Conservation (phyloP, 2,113 vertebrate species). For the Vulpes vulpes region DNA sequence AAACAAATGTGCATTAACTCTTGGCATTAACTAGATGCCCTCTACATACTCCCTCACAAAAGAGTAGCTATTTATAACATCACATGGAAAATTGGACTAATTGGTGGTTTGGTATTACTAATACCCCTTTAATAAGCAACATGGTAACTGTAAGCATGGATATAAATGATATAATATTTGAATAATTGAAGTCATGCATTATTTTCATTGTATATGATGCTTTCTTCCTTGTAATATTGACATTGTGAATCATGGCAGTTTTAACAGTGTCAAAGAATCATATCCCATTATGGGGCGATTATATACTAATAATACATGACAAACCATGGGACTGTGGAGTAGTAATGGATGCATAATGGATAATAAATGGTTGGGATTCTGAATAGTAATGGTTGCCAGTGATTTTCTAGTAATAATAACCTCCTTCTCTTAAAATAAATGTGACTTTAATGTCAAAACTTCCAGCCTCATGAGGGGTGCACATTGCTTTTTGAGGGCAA, state of each 20-base stretch:
- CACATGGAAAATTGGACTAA: not conserved
- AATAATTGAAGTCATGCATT: constrained; percentile 60
- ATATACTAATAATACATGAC: constrained; percentile 37
- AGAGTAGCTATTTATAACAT: not conserved
- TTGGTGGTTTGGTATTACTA: not conserved
- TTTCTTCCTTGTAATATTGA: constrained; percentile 26
- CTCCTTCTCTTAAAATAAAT: constrained; percentile 55
- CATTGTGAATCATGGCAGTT: constrained; percentile 38
- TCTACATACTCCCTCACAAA: not conserved
- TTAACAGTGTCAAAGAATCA: constrained; percentile 18
- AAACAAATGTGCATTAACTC: constrained; percentile 26
- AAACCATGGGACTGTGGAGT: constrained; percentile 2
- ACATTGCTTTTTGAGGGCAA: constrained; percentile 6
- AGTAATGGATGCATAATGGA: constrained; percentile 70
- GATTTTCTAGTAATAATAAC: constrained; percentile 56
- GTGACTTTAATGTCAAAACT: constrained; percentile 45
- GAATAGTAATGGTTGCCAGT: constrained; percentile 37
- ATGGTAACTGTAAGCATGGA: not conserved
- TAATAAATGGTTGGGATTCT: constrained; percentile 64
- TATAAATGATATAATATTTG: constrained; percentile 36
- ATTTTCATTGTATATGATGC: constrained; percentile 24
- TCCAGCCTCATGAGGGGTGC: not conserved
- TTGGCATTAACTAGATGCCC: not conserved
- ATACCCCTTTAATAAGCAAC: constrained; percentile 34
- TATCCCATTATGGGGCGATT: constrained; percentile 57